These are phyloP conservation scores for Geodia barretti DNA, from an alignment of 37 sponge, comb jelly and placozoan genomes.

Conservation along the genomic window DNA sequence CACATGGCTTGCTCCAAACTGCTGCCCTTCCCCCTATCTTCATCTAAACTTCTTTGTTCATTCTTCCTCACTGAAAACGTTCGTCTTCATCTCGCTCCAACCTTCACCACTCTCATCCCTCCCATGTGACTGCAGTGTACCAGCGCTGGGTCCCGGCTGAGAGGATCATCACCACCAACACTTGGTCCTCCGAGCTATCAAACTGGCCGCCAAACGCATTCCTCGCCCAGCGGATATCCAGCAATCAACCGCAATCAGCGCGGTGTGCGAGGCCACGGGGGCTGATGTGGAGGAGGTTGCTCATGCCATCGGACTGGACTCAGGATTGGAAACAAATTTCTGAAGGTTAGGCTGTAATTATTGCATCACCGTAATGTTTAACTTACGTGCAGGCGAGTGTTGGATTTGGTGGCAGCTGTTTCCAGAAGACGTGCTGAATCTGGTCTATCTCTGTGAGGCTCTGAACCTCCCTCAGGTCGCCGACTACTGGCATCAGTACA, in stretches of 20 bases:
- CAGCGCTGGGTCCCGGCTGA: slow-evolving; percentile 85
- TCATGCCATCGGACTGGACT: slow-evolving; percentile 82
- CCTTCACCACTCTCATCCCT: no score
- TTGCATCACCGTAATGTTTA: no score
- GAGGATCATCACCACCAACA: slow-evolving; percentile 78
- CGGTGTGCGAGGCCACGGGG: slow-evolving; percentile 93
- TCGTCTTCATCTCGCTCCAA: no score
- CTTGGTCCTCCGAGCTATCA: slow-evolving; percentile 93
- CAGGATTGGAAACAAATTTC: slow-evolving; percentile 85
- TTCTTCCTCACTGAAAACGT: no score
- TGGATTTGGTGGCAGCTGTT: slow-evolving; percentile 95
- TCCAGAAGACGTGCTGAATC: slow-evolving; percentile 90
- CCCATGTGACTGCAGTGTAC: no score
- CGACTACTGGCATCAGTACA: slow-evolving; percentile 95
- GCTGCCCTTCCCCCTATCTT: no score
- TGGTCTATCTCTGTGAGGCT: slow-evolving; percentile 89
- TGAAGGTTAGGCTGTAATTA: no score
- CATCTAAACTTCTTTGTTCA: no score
- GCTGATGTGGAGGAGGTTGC: slow-evolving; percentile 90
- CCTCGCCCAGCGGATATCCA: slow-evolving; percentile 91
- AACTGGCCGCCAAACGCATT: slow-evolving; percentile 95
- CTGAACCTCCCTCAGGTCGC: slow-evolving; percentile 91
- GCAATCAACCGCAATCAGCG: slow-evolving; percentile 92
- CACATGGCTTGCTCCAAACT: no score
- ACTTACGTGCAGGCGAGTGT: slow-evolving; percentile 89